Evolutionary conservation across 2,797 vertebrate genomes (phyloP).

Genomic region (Myripristis murdjan): DNA sequence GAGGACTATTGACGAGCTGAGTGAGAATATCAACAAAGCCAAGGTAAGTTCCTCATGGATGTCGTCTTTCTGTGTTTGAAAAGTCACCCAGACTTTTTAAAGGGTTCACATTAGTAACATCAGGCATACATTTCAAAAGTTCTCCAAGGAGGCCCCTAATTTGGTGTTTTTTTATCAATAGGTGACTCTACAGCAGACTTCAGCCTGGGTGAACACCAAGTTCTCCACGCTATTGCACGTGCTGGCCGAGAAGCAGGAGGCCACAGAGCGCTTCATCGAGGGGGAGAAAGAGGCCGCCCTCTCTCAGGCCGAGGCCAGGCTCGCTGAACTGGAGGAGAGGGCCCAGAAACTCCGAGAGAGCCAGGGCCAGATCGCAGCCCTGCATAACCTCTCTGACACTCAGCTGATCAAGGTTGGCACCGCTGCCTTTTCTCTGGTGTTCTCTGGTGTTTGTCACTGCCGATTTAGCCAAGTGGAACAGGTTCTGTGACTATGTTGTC

Average conservation of each 20-base stretch:
- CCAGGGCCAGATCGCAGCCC: conserved; percentile 72
- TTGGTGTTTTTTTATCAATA: conserved; percentile 41
- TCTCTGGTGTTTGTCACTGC: background rate
- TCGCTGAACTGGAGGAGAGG: conserved; percentile 70
- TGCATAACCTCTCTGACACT: conserved; percentile 70
- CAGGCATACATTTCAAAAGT: background rate
- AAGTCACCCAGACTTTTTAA: background rate
- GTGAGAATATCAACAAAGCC: conserved; percentile 80
- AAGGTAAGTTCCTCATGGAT: conserved; percentile 71
- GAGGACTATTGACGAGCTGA: conserved; percentile 73
- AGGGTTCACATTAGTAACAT: background rate
- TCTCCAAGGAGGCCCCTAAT: background rate
- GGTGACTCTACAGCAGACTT: conserved; percentile 84
- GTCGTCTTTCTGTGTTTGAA: background rate
- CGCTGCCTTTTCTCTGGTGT: background rate
- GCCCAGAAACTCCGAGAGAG: conserved; percentile 69
- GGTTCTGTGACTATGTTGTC: too few species aligned
- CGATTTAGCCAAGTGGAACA: background rate
- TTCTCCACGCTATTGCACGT: conserved; percentile 81
- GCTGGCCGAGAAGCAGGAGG: conserved; percentile 82
- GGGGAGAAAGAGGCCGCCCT: conserved; percentile 71
- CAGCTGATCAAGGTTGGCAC: conserved; percentile 83
- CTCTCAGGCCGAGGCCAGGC: conserved; percentile 69
- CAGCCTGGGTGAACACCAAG: conserved; percentile 80
- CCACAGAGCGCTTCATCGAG: conserved; percentile 70